phyloP scores from a whole-genome alignment of 1,140 invertebrate genomes.

The Tetraneura akinire region DNA sequence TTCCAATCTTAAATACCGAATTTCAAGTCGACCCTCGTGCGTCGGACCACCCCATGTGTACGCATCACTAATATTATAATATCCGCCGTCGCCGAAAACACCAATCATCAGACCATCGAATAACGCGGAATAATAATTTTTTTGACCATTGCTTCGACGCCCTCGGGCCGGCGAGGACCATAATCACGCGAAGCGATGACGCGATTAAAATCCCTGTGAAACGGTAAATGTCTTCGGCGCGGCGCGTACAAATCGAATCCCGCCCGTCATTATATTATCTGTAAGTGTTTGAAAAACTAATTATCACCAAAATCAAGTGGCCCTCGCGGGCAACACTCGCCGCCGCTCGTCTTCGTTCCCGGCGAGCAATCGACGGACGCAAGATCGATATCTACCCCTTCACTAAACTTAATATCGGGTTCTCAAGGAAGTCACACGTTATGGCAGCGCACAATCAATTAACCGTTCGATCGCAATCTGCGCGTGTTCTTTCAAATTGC shows the following conservation, averaged over 20 bases:
- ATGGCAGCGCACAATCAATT: slow-evolving; percentile 32
- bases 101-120: slow-evolving; percentile 19
- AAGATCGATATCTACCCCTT: slow-evolving; percentile 45
- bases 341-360: slow-evolving; percentile 11
- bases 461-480: slow-evolving; percentile 46
- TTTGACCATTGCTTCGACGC: slow-evolving; percentile 35
- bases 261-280: background rate
- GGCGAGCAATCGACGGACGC: background rate
- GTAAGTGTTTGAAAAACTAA: slow-evolving; percentile 34
- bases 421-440: slow-evolving; percentile 40
- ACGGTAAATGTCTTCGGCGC: background rate
- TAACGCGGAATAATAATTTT: background rate
- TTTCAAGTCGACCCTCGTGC: background rate
- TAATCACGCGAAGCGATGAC: background rate
- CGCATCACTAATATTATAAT: slow-evolving; percentile 11
- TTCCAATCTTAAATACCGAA: slow-evolving; percentile 18
- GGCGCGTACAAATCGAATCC: slow-evolving; percentile 19
- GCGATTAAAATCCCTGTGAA: slow-evolving; percentile 32
- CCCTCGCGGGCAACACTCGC: background rate
- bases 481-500: background rate
- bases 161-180: background rate
- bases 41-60: background rate
- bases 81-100: slow-evolving; percentile 25
- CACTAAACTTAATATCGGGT: background rate
- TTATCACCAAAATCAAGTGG: slow-evolving; percentile 43